Percentiles rank a stretch among this genome's conserved stretches.
These are phyloP conservation scores for Gymnoscopelus braueri DNA, from an alignment of 2,797 vertebrate genomes.

Conservation along the genomic window DNA sequence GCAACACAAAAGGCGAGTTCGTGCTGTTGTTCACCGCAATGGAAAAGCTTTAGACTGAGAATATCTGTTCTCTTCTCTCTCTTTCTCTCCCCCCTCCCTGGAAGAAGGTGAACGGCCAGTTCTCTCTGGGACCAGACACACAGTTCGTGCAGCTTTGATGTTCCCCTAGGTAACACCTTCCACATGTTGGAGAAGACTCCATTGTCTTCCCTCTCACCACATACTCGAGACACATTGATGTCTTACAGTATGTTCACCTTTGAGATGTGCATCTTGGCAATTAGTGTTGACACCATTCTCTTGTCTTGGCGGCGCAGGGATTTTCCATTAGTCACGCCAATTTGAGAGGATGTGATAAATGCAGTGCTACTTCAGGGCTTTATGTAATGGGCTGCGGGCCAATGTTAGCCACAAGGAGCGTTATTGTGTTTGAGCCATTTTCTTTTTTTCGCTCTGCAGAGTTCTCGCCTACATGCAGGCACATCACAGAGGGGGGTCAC, in stretches of 20 bases:
- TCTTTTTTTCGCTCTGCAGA: conserved; percentile 46
- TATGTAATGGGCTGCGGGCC: conserved; percentile 51
- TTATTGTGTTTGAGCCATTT: conserved; percentile 62
- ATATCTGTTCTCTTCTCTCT: conserved; percentile 23
- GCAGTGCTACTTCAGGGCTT: conserved; percentile 50
- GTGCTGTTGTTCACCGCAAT: background rate
- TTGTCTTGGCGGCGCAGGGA: conserved; percentile 5
- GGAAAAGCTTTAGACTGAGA: background rate
- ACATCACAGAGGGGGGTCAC: conserved; percentile 65
- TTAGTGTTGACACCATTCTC: conserved; percentile 39
- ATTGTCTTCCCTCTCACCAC: conserved; percentile 46
- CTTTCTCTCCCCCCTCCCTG: conserved; percentile 57
- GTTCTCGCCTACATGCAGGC: conserved; percentile 60
- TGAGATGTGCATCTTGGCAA: conserved; percentile 43
- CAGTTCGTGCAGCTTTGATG: conserved; percentile 51
- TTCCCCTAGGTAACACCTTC: conserved; percentile 63
- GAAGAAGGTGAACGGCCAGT: conserved; percentile 54
- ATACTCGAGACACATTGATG: conserved; percentile 57
- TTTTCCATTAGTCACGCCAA: conserved; percentile 33
- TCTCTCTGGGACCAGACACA: conserved; percentile 55
- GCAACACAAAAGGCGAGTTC: background rate
- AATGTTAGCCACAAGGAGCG: conserved; percentile 54
- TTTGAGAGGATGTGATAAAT: conserved; percentile 55
- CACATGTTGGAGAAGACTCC: conserved; percentile 54
- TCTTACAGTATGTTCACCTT: conserved; percentile 45